Conservation (phyloP, 2,113 vertebrate species). For the Limanda limanda region DNA sequence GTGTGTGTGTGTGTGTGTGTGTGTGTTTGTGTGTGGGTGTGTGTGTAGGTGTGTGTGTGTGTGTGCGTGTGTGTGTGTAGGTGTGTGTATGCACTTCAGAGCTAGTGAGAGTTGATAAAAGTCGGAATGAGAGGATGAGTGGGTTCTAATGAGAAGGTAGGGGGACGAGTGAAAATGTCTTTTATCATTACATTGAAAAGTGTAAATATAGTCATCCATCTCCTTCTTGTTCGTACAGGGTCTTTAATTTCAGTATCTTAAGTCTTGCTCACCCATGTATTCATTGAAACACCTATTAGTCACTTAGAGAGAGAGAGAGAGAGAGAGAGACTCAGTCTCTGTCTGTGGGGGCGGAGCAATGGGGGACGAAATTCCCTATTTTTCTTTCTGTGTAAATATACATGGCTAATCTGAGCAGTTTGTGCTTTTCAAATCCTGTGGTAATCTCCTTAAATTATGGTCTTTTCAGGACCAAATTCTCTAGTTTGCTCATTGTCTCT, state of each 20-base stretch:
- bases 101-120: slow-evolving; percentile 43
- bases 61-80: background rate
- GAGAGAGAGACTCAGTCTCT: too few species aligned
- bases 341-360: too few species aligned
- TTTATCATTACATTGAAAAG: slow-evolving; percentile 39
- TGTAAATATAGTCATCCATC: slow-evolving; percentile 34
- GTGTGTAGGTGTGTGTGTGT: slow-evolving; percentile 9
- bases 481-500: too few species aligned
- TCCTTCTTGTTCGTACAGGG: background rate
- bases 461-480: too few species aligned
- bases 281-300: too few species aligned
- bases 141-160: slow-evolving; percentile 52
- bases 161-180: slow-evolving; percentile 28
- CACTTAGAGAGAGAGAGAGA: too few species aligned
- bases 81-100: slow-evolving; percentile 13
- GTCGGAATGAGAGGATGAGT: slow-evolving; percentile 48
- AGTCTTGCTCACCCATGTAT: background rate
- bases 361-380: too few species aligned
- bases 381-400: too few species aligned
- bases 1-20: slow-evolving; percentile 13
- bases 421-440: too few species aligned
- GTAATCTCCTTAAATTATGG: too few species aligned
- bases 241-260: background rate
- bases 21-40: slow-evolving; percentile 13
- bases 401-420: too few species aligned